Conservation (phyloP, 37 sponge, comb jelly and placozoan genomes). For the Halichondria panicea region DNA sequence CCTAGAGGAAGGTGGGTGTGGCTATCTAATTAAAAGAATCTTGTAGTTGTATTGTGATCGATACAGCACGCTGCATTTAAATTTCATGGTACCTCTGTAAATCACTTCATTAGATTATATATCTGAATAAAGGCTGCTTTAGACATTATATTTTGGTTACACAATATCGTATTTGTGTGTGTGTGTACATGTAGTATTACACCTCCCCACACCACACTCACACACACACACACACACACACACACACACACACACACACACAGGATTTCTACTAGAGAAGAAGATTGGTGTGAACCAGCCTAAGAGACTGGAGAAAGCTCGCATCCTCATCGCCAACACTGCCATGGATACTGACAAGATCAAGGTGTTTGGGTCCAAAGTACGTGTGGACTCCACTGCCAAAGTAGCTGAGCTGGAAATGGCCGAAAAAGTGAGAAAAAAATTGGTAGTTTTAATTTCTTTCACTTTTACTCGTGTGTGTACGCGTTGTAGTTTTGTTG, state of each 20-base stretch:
- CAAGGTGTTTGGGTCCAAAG: constrained; percentile 69
- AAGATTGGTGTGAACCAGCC: constrained; percentile 97
- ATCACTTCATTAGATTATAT: too few species aligned
- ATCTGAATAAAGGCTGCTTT: too few species aligned
- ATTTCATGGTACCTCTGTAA: too few species aligned
- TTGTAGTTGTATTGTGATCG: too few species aligned
- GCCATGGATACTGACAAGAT: constrained; percentile 99
- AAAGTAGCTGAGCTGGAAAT: constrained; percentile 93
- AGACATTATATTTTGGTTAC: too few species aligned
- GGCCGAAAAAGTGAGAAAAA: constrained; percentile 86
- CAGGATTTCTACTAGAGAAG: constrained; percentile 97
- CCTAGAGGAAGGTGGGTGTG: constrained; percentile 87
- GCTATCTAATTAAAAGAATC: too few species aligned
- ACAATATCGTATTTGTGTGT: too few species aligned
- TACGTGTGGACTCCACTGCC: constrained; percentile 91
- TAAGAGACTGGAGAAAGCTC: constrained; percentile 90
- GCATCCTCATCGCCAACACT: constrained; percentile 97
- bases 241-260: too few species aligned
- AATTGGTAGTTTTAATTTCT: background rate
- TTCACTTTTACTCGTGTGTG: background rate
- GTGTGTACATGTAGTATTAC: too few species aligned
- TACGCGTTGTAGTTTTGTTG: background rate
- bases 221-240: too few species aligned
- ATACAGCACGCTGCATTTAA: too few species aligned
- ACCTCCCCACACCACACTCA: too few species aligned